Percentiles rank a stretch among this genome's conserved stretches.
Evolutionary conservation across 2,797 vertebrate genomes (phyloP).

Genomic region (Cirrhinus molitorella): DNA sequence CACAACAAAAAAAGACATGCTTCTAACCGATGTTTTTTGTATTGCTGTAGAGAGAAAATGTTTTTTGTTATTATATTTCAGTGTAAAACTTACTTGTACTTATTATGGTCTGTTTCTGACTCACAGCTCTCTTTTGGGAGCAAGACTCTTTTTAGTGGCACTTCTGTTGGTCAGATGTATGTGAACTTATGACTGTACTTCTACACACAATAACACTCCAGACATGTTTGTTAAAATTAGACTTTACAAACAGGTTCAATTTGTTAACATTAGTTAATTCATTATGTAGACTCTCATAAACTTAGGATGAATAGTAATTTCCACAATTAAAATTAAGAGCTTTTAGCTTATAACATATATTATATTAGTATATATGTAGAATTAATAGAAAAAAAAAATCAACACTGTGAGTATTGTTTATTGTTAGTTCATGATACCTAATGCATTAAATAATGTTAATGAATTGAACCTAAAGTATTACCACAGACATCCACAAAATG

Average conservation of each 20-base stretch:
- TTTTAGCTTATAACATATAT: background rate
- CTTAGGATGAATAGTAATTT: background rate
- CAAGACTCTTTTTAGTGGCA: background rate
- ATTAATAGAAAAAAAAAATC: background rate
- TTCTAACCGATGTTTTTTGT: background rate
- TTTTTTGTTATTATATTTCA: slow-evolving; percentile 8
- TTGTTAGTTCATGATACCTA: background rate
- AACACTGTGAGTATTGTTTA: background rate
- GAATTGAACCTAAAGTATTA: background rate
- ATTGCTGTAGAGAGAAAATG: background rate
- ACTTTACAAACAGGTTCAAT: background rate
- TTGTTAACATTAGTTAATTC: background rate
- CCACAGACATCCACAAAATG: background rate
- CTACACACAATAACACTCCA: background rate
- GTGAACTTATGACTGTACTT: background rate
- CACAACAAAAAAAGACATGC: background rate
- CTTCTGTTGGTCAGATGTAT: background rate
- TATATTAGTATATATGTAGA: background rate
- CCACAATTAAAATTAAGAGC: background rate
- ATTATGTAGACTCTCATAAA: background rate
- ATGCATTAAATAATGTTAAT: background rate
- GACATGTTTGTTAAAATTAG: background rate
- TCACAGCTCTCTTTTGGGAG: background rate
- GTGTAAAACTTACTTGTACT: background rate
- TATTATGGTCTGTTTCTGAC: too few relatives aligned